Conservation (phyloP, 64 coral and sea anemone species). For the Orbicella faveolata region DNA sequence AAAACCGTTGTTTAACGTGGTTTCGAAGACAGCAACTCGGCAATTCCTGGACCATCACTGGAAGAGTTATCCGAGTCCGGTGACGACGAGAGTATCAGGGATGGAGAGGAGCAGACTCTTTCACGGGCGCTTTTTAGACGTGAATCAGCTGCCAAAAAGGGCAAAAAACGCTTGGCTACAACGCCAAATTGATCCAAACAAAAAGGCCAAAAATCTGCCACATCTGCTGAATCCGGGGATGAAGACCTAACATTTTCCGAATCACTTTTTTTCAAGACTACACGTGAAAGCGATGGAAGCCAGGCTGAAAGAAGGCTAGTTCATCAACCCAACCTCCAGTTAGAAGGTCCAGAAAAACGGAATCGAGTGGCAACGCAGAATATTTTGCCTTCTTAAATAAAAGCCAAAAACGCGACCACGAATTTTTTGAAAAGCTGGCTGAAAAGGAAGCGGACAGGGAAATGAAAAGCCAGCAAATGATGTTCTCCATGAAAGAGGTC, state of each 20-base stretch:
- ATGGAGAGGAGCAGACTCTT: background rate
- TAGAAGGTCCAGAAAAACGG: background rate
- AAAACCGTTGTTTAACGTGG: constrained; percentile 31
- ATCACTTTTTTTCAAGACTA: background rate
- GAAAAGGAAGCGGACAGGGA: constrained; percentile 40
- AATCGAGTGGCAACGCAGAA: background rate
- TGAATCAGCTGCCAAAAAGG: background rate
- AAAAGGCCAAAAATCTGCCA: background rate
- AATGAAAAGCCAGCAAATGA: constrained; percentile 44
- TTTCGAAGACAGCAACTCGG: background rate
- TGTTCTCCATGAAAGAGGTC: constrained; percentile 40
- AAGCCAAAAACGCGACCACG: constrained; percentile 3
- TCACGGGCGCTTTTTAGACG: background rate
- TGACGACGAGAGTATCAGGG: background rate
- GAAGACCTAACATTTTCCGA: background rate
- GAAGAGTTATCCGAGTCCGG: too few relatives aligned
- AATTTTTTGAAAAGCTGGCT: constrained; percentile 51
- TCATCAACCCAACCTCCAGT: background rate
- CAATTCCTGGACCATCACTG: too few relatives aligned
- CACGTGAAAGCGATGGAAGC: background rate
- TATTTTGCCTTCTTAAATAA: constrained; percentile 1
- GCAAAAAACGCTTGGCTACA: background rate
- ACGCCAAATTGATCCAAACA: background rate
- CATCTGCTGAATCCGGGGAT: background rate
- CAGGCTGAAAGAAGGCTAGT: background rate